Base-by-base conservation (phyloP, 1,140 invertebrate species). In the Eumaeus atala region DNA sequence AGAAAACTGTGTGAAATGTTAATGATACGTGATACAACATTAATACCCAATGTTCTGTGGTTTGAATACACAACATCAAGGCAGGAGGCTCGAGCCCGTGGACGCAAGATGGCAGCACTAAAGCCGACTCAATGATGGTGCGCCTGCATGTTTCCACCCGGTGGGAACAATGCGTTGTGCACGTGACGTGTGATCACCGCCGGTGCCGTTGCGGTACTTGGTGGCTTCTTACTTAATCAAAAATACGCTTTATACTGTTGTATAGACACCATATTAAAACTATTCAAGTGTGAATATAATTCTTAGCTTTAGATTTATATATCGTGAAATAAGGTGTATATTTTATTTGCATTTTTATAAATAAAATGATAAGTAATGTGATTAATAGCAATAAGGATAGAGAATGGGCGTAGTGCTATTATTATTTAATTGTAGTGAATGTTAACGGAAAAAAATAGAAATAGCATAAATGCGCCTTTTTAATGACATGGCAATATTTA, bases 31-130 rank as follows among this genome's bases (percentile, higher is more conserved):
- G 96, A 97, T 71, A 96, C 95, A 44, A 96, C 96, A 7, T 85
- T 97, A 28, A 98, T 98, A 79, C 96, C 96, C 10, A 97, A 98
- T 77, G 93, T 97, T 7, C 78, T 97, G 54, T 97, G 96, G 95
- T 98, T 98, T 77, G 96, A 97, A 74, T 98, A 97, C 76, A 96
- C 94, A n/a, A 95, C 93, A 51, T 93, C 93, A 49, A 85, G 95
- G 58, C 92, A 93, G 67, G 95, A 96, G 80, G 91, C 92, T 9
- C 91, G 93, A 68, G 92, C 92, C 28, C 90, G 94, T 70, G 93
- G 93, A 48, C 89, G 95, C 62, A 97, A 97, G 86, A 87, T 96
- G 59, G 93, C 94, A 1, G 94, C 93, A 9, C 92, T 95, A 89
- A 96, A 96, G 88, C 81, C 84, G 42, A 94, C 93, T 9, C 95